Evolutionary conservation across 2,888 invertebrate species (phyloP).

Genomic region (Athalia cordata): DNA sequence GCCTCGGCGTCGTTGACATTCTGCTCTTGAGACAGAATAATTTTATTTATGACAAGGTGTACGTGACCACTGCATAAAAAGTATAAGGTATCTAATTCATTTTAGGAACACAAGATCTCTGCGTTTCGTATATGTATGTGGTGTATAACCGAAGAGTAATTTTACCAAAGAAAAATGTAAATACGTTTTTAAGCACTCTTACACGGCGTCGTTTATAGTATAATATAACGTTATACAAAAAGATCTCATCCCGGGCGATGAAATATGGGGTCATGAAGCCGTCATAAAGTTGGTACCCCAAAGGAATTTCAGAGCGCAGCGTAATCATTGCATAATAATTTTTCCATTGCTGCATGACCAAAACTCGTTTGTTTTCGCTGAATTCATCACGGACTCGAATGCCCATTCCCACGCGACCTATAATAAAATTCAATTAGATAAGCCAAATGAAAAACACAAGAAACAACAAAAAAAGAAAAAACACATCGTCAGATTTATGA

Average conservation of each 20-base stretch:
- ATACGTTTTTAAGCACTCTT: conserved; percentile 29
- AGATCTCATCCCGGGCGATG: conserved; percentile 16
- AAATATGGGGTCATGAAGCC: conserved; percentile 15
- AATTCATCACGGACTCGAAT: not conserved
- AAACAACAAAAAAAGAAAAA: not conserved
- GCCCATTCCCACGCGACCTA: conserved; percentile 31
- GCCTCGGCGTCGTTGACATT: not conserved
- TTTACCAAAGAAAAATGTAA: conserved; percentile 12
- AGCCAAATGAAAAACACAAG: not conserved
- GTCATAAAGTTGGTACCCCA: conserved; percentile 7
- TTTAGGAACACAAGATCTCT: not conserved
- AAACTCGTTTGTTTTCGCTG: conserved; percentile 13
- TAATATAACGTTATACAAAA: conserved; percentile 10
- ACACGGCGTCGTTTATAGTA: conserved; percentile 14
- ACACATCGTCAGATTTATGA: not conserved
- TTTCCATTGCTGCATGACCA: conserved; percentile 28
- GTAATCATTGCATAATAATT: conserved; percentile 25
- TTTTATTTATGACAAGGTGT: conserved; percentile 5
- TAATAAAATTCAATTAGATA: not conserved
- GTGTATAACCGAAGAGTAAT: not conserved
- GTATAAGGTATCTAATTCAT: conserved; percentile 13
- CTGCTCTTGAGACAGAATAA: not conserved
- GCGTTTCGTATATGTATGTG: not conserved
- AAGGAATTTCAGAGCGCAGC: conserved; percentile 18
- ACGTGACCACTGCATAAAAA: conserved; percentile 1